Evolutionary conservation across 2,888 invertebrate species (phyloP), one percentile per base, ranked within the genome.

Genomic region (Steromphala cineraria): DNA sequence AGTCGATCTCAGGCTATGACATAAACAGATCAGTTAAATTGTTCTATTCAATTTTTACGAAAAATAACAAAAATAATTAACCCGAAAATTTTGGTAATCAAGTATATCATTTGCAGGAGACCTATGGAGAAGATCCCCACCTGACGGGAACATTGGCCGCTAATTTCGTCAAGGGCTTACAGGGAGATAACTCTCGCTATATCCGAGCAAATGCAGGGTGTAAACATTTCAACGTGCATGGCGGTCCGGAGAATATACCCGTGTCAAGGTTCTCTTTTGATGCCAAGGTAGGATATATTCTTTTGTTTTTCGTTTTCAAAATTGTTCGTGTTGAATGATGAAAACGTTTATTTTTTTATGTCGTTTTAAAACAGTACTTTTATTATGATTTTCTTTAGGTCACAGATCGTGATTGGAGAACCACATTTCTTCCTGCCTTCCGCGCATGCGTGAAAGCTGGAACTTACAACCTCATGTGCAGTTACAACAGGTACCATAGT

Each of bases 111-210:
- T 75, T 56, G 13, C 80, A 92, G 92, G 93, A 93, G 82, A 92
- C 92, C 0, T 93, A 93, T 81, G 92, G 93, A 28, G 93, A 93
- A 81, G 92, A 92, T 81, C 92, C 93, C 0, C 91, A 86, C 81
- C 83, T 93, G 75, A 88, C 87, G 62, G 92, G 92, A 15, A 81
- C 83, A 5, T 83, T 90, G 80, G 90, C 90, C 8, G 67, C 79
- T 17, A 80, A 84, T 19, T 93, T 88, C 88, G 92, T 93, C 0
- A 78, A 80, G 17, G 92, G 93, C 67, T 84, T 93, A n/a, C 92
- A 92, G 82, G 93, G 92, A 10, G 78, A 87, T 55, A 84, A 92
- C 75, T 81, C 86, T 2, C 85, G 91, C 31, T 93, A 92, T 82
- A 83, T 93, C 13, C 81, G 87, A 76, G 90, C 91, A 13, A 91